Evolutionary conservation across 2,888 invertebrate species (phyloP), one percentile per base, ranked within the genome.

Genomic region (Eurytoma californica): DNA sequence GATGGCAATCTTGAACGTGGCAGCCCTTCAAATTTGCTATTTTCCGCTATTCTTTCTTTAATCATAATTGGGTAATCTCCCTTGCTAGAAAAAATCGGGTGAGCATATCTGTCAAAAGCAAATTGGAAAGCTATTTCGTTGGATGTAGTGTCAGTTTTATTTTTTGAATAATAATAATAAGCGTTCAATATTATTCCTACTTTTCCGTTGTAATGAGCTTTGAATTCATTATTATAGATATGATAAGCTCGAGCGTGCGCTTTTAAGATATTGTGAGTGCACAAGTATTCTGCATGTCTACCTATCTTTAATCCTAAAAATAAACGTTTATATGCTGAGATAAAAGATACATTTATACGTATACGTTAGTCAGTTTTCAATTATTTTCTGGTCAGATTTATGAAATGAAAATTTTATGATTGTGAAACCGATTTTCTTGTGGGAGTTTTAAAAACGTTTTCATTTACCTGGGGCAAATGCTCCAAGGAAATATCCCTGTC

Each of bases 231-330:
- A 51, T 93, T 91, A 83, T 93, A 94, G 85, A 94, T 90, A 84
- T 93, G 93, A 82, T 93, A 94, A 30, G 92, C 93, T 85, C 92
- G 92, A 0, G 94, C 94, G 85, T 96, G 96, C 0, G 95, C 94
- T 86, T 94, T 93, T 30, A 96, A 89, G 77, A 95, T 90, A 86
- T 95, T 94, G 85, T 95, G 95, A 0, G 93, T 92, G 82, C 94
- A 94, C 0, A 93, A 90, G 86, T 95, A 95, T 79, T 92, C 92
- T 0, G 93, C 94, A 67, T 93, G 91, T 3, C 94, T 94, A 7
- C 58, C 63, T 4, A 65, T 3, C 3, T 93, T n/a, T 4, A 68
- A 16, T 14, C 70, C 79, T 79, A 18, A 69, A 68, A 72, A 66
- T 14, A n/a, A 49, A 18, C 16, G 14, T 0, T 58, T 16, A 51